Evolutionary conservation across 2,113 vertebrate genomes (phyloP).

Genomic region (Eretmochelys imbricata): DNA sequence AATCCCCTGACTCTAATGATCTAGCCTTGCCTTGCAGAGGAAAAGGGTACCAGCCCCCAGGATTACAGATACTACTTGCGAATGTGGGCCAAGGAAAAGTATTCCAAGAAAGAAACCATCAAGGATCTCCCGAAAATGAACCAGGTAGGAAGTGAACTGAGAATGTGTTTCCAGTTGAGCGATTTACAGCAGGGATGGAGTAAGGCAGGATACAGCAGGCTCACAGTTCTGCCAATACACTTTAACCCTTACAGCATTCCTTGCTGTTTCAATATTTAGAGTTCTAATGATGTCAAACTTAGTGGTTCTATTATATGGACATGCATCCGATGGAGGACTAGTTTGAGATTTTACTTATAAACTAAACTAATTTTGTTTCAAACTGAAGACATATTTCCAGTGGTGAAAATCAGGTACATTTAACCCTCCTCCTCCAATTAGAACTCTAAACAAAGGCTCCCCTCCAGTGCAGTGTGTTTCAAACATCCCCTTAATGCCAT

Average conservation of each 20-base stretch:
- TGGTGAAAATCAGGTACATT: neutral
- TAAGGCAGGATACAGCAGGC: neutral
- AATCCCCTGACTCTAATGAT: neutral
- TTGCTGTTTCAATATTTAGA: neutral
- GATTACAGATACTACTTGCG: slow-evolving; percentile 95
- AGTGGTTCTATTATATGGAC: fast-evolving
- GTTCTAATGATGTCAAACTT: neutral
- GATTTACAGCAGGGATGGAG: neutral
- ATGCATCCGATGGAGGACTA: neutral
- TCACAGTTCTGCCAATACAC: neutral
- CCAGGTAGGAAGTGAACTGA: slow-evolving; percentile 83
- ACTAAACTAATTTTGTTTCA: neutral
- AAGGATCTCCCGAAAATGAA: slow-evolving; percentile 97
- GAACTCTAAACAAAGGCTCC: neutral
- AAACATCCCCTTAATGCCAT: neutral
- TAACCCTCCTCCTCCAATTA: neutral
- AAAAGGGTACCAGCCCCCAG: slow-evolving; percentile 84
- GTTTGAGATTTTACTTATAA: neutral
- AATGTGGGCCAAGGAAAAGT: slow-evolving; percentile 95
- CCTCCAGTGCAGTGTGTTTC: neutral
- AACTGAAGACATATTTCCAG: neutral
- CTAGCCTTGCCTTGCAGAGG: slow-evolving; percentile 80
- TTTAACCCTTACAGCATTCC: neutral
- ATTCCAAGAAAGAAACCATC: slow-evolving; percentile 91
- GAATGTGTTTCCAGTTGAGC: neutral